Conservation (phyloP, 2,888 invertebrate species). For the Drosophila paranaensis region DNA sequence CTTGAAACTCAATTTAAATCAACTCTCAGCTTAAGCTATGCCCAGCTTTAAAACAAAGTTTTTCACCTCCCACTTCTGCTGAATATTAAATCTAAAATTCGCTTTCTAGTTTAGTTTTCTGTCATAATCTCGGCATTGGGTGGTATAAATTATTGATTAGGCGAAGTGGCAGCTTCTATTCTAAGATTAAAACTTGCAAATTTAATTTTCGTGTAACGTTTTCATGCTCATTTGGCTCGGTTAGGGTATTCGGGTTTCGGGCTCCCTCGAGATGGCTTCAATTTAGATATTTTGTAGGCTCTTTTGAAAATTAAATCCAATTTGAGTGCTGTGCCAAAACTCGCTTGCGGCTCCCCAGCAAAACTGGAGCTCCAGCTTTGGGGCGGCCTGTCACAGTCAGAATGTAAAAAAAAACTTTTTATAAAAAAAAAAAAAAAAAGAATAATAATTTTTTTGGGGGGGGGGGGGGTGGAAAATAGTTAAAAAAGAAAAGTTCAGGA, state of each 20-base stretch:
- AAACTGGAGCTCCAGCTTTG: slow-evolving; percentile 22
- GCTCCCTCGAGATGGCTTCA: slow-evolving; percentile 26
- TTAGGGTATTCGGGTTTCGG: slow-evolving; percentile 35
- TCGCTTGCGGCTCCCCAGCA: slow-evolving; percentile 52
- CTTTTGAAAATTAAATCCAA: slow-evolving; percentile 61
- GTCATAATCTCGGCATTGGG: not conserved
- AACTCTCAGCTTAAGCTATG: not conserved
- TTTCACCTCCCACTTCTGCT: not conserved
- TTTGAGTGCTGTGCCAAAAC: slow-evolving; percentile 58
- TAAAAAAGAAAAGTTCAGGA: too few species aligned
- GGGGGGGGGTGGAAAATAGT: too few species aligned
- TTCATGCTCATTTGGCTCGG: slow-evolving; percentile 15
- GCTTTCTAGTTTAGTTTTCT: not conserved
- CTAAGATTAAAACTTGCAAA: slow-evolving; percentile 19
- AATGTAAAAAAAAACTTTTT: too few species aligned
- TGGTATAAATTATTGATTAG: not conserved
- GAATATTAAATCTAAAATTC: slow-evolving; percentile 1
- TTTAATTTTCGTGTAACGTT: slow-evolving; percentile 11
- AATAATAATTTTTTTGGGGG: too few species aligned
- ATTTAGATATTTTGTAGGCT: slow-evolving; percentile 38
- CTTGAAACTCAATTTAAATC: too few species aligned
- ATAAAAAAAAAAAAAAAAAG: too few species aligned
- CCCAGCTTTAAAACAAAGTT: not conserved
- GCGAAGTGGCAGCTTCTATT: not conserved
- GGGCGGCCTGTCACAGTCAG: slow-evolving; percentile 44